These are phyloP conservation scores for Styela clava DNA, from an alignment of 23 tunicate genomes.

Conservation along the genomic window DNA sequence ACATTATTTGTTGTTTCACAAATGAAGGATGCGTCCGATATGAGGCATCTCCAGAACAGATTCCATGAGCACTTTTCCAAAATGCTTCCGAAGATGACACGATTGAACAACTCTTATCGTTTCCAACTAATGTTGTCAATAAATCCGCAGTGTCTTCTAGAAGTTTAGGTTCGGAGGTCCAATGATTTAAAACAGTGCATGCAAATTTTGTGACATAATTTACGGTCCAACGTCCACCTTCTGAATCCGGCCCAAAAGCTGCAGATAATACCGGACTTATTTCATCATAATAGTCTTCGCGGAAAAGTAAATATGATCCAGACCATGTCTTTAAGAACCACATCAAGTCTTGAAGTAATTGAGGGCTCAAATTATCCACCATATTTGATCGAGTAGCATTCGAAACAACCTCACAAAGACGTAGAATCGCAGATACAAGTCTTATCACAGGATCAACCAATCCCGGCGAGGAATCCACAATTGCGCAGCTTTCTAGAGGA, in stretches of 20 bases:
- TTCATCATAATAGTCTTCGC: conserved; percentile 57
- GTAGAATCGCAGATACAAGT: conserved; percentile 16
- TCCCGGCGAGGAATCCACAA: conserved; percentile 25
- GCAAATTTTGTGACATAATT: conserved; percentile 28
- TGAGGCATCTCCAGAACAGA: conserved; percentile 31
- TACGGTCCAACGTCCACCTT: conserved; percentile 62
- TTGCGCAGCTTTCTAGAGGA: conserved; percentile 20
- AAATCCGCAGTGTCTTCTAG: conserved; percentile 35
- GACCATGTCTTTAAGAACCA: conserved; percentile 52
- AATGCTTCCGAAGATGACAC: conserved; percentile 54
- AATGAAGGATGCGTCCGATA: conserved; percentile 23
- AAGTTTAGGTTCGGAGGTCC: conserved; percentile 56
- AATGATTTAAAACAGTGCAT: conserved; percentile 12
- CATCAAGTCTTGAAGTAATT: conserved; percentile 53
- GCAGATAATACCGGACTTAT: conserved; percentile 72
- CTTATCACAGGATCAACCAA: background rate
- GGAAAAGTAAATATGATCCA: conserved; percentile 37
- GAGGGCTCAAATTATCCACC: conserved; percentile 53
- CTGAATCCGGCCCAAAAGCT: conserved; percentile 67
- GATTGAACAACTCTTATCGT: conserved; percentile 36
- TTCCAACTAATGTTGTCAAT: conserved; percentile 33
- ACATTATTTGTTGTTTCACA: conserved; percentile 47
- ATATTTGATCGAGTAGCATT: conserved; percentile 6
- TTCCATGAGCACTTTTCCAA: conserved; percentile 44
- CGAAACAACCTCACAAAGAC: conserved; percentile 40